Evolutionary conservation across 2,888 invertebrate genomes (phyloP).

Genomic region (Taphrorychus bicolor): DNA sequence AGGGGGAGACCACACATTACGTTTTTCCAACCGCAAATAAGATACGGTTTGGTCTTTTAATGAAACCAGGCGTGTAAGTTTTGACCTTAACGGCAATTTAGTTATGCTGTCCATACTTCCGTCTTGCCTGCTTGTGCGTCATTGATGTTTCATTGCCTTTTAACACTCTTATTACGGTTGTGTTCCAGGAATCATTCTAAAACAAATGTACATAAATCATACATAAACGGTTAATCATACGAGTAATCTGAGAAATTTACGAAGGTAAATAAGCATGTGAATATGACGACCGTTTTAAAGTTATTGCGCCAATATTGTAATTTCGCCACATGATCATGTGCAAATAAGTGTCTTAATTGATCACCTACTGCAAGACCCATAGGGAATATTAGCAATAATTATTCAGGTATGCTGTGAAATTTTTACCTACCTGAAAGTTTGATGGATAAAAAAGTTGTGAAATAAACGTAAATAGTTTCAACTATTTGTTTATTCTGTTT

Average conservation of each 20-base stretch:
- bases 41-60: neutral
- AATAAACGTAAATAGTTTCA: too few relatives aligned
- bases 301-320: too few relatives aligned
- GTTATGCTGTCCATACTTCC: neutral
- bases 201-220: too few relatives aligned
- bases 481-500: too few relatives aligned
- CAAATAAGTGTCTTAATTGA: too few relatives aligned
- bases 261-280: neutral
- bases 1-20: neutral
- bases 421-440: too few relatives aligned
- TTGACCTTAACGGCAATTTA: neutral
- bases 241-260: neutral
- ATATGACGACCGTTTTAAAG: neutral
- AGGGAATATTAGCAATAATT: too few relatives aligned
- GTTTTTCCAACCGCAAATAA: neutral
- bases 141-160: neutral
- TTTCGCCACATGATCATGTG: conserved; percentile 2
- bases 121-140: neutral
- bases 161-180: too few relatives aligned
- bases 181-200: too few relatives aligned
- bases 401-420: too few relatives aligned
- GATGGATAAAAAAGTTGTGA: too few relatives aligned
- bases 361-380: too few relatives aligned
- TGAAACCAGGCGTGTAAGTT: neutral
- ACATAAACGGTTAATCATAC: neutral